Conservation (phyloP, 2,888 invertebrate species). For the Listrodromus nycthemerus region DNA sequence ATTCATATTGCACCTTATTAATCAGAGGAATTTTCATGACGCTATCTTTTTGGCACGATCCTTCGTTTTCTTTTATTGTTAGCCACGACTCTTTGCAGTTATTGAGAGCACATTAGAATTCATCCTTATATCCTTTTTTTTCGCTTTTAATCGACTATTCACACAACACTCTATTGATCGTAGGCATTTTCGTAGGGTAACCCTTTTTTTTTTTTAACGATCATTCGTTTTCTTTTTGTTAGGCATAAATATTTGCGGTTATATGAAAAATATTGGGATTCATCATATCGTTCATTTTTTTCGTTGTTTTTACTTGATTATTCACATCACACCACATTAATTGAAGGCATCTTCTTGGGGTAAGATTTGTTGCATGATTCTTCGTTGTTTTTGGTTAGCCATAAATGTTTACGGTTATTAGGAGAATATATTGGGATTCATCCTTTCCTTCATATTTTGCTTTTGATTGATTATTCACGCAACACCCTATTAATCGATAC, state of each 20-base stretch:
- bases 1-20: slow-evolving; percentile 27
- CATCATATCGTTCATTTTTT: slow-evolving; percentile 8
- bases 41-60: slow-evolving; percentile 36
- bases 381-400: slow-evolving; percentile 59
- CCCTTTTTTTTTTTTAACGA: slow-evolving; percentile 35
- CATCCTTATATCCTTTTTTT: neutral
- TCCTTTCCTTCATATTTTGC: slow-evolving; percentile 8
- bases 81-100: slow-evolving; percentile 61
- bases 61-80: slow-evolving; percentile 56
- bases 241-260: slow-evolving; percentile 60
- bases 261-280: slow-evolving; percentile 38
- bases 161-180: no score
- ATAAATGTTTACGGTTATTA: slow-evolving; percentile 60
- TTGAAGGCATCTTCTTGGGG: slow-evolving; percentile 40
- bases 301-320: slow-evolving; percentile 2
- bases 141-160: neutral
- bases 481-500: slow-evolving; percentile 38
- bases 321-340: slow-evolving; percentile 27
- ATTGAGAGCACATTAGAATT: slow-evolving; percentile 40
- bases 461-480: neutral
- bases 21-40: slow-evolving; percentile 40
- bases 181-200: slow-evolving; percentile 36
- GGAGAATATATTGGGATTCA: slow-evolving; percentile 22
- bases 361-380: slow-evolving; percentile 37
- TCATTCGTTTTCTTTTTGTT: slow-evolving; percentile 50